Conservation (phyloP, 2,797 vertebrate species). For the Propithecus deckenii region DNA sequence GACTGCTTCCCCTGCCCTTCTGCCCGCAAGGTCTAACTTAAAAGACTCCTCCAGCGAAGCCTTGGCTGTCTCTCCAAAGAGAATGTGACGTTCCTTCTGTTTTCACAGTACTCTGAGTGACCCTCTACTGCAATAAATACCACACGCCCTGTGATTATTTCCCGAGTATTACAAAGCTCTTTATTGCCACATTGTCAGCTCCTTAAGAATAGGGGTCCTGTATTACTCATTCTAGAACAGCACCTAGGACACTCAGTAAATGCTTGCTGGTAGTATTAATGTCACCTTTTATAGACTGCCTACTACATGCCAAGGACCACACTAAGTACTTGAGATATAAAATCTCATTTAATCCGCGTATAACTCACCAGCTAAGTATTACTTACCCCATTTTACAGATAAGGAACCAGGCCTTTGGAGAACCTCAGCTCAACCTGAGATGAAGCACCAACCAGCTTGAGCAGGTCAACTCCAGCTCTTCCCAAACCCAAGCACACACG, state of each 20-base stretch:
- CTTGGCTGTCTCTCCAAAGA: not conserved
- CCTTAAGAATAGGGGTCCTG: not conserved
- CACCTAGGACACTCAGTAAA: not conserved
- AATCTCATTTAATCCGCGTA: conserved; percentile 1
- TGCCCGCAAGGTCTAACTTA: not conserved
- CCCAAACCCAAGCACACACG: not conserved
- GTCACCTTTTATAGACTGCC: not conserved
- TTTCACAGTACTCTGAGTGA: not conserved
- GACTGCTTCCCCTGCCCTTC: not conserved
- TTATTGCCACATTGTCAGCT: not conserved
- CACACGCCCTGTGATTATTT: not conserved
- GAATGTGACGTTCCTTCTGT: not conserved
- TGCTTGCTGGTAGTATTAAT: not conserved
- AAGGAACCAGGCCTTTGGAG: not conserved
- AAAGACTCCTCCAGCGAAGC: not conserved
- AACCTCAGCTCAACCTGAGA: not conserved
- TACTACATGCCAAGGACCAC: not conserved
- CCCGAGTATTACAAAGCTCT: not conserved
- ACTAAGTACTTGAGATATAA: not conserved
- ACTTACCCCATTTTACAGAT: not conserved
- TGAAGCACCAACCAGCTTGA: not conserved
- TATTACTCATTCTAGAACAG: not conserved
- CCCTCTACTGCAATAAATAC: not conserved
- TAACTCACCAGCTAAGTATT: not conserved
- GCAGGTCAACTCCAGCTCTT: not conserved